Evolutionary conservation across 2,113 vertebrate species (phyloP).

Genomic region (cat (Felis catus)): F.catus_Fca126_mat1.0 CM031419.1:13895501-13896000

Average conservation of each 20-base stretch:
- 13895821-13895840: neutral
- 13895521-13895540: constrained; percentile 98
- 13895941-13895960: constrained; percentile 97
- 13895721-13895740: neutral
- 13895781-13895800: neutral
- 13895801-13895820: neutral
- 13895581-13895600: constrained; percentile 99
- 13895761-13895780: neutral
- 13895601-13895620: constrained; percentile 77
- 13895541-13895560: constrained; percentile 97
- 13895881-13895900: constrained; percentile 27
- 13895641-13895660: constrained; percentile 59
- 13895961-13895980: constrained; percentile 96
- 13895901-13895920: constrained; percentile 98
- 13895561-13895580: constrained; percentile 98
- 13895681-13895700: neutral
- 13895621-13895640: constrained; percentile 36
- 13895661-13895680: neutral
- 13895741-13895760: neutral
- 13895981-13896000: constrained; percentile 96
- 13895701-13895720: neutral
- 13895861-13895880: neutral
- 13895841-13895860: neutral
- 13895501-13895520: constrained; percentile 98
- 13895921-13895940: constrained; percentile 99